These are phyloP conservation scores for Scomber scombrus DNA, from an alignment of 2,113 vertebrate species.

Conservation along the genomic window DNA sequence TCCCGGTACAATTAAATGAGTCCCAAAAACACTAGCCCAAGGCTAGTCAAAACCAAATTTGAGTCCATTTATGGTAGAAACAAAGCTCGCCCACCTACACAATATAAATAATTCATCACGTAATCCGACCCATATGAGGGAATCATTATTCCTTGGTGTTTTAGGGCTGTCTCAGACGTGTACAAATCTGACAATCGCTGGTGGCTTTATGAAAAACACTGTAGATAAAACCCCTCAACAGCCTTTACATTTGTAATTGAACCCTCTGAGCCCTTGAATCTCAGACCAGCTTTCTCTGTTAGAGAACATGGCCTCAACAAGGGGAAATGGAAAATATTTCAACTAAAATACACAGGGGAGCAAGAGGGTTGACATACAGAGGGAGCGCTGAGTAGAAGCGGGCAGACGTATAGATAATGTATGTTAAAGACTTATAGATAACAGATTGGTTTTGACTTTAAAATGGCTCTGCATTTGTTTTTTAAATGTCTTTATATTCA, in stretches of 20 bases:
- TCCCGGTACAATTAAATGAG: slow-evolving; percentile 29
- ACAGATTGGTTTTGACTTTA: background rate
- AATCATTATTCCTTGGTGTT: slow-evolving; percentile 50
- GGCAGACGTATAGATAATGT: too few relatives aligned
- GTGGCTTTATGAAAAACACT: slow-evolving; percentile 63
- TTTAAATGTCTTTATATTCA: background rate
- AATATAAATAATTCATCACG: slow-evolving; percentile 75
- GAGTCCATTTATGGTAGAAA: slow-evolving; percentile 46
- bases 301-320: slow-evolving; percentile 44
- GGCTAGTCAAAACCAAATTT: slow-evolving; percentile 42
- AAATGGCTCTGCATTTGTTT: background rate
- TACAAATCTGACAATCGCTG: slow-evolving; percentile 57
- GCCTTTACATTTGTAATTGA: slow-evolving; percentile 68
- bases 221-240: slow-evolving; percentile 65
- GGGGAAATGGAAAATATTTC: slow-evolving; percentile 54
- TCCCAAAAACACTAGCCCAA: slow-evolving; percentile 20
- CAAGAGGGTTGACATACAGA: background rate
- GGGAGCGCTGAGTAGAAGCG: slow-evolving; percentile 2
- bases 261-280: slow-evolving; percentile 53
- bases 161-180: slow-evolving; percentile 40
- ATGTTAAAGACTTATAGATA: slow-evolving; percentile 3
- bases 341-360: slow-evolving; percentile 17
- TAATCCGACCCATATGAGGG: slow-evolving; percentile 53
- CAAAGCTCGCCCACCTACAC: slow-evolving; percentile 37
- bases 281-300: slow-evolving; percentile 25